Evolutionary conservation across 2,113 vertebrate species (phyloP).

Genomic region (Notothenia rossii): DNA sequence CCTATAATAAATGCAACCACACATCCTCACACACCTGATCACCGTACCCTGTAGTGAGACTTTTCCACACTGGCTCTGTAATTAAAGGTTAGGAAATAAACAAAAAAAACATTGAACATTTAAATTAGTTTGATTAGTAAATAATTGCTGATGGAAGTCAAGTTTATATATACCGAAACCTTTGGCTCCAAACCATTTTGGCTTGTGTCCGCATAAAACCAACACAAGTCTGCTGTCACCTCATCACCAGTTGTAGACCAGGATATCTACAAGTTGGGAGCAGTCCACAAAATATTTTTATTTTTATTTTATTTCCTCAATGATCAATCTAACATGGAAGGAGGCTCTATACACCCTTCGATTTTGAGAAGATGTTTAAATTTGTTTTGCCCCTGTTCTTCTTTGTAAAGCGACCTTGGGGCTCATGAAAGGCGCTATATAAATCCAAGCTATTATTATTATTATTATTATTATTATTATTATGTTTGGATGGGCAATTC

Average conservation of each 20-base stretch:
- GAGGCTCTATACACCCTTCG: too few relatives aligned
- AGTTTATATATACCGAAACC: neutral
- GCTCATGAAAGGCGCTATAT: too few relatives aligned
- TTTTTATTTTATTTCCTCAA: too few relatives aligned
- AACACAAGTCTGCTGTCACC: neutral
- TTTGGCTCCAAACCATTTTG: neutral
- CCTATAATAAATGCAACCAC: conserved; percentile 9
- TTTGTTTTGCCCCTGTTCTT: too few relatives aligned
- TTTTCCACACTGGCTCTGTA: neutral
- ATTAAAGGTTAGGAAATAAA: neutral
- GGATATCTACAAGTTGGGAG: neutral
- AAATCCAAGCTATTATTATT: too few relatives aligned
- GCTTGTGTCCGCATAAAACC: neutral
- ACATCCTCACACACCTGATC: conserved; percentile 7
- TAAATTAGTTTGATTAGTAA: neutral
- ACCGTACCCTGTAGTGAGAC: neutral
- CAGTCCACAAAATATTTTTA: neutral
- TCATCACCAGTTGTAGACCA: neutral
- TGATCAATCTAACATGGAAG: neutral
- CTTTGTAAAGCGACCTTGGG: too few relatives aligned
- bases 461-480: too few relatives aligned
- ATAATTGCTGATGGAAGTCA: neutral
- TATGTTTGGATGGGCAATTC: too few relatives aligned
- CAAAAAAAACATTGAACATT: neutral
- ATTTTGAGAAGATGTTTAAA: too few relatives aligned